phyloP scores from a whole-genome alignment of 1,140 invertebrate genomes.

The Antheraea pernyi region DNA sequence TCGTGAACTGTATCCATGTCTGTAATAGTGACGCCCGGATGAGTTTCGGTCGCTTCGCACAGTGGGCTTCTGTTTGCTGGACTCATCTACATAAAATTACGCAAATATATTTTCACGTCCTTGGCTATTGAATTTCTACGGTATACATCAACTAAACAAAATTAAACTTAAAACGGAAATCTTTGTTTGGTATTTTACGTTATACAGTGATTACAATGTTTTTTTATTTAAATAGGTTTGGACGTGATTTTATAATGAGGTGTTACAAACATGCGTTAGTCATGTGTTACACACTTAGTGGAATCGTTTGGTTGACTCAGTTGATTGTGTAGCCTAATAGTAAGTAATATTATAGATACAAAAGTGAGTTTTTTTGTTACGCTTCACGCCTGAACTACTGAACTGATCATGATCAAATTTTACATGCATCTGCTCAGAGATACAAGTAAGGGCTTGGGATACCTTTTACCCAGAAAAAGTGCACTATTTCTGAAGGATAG shows the following conservation, averaged over 20 bases:
- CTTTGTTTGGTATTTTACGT: not conserved
- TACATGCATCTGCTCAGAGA: too few species aligned
- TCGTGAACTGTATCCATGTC: slow-evolving; percentile 74
- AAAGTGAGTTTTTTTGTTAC: too few species aligned
- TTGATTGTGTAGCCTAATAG: too few species aligned
- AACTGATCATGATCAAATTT: too few species aligned
- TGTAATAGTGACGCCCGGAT: slow-evolving; percentile 61
- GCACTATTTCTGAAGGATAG: too few species aligned
- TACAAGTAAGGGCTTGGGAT: too few species aligned
- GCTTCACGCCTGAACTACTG: too few species aligned
- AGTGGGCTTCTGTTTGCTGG: slow-evolving; percentile 50
- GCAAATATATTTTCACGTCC: slow-evolving; percentile 16
- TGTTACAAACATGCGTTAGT: not conserved
- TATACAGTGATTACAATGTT: too few species aligned
- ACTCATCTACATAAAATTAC: slow-evolving; percentile 56
- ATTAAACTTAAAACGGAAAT: not conserved
- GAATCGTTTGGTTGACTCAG: not conserved
- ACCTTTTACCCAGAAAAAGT: too few species aligned
- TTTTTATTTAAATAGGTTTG: too few species aligned
- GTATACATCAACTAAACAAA: not conserved
- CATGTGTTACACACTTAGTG: not conserved
- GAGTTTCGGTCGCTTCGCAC: slow-evolving; percentile 50
- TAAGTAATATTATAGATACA: too few species aligned
- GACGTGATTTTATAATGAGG: not conserved
- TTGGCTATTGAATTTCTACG: not conserved